Evolutionary conservation across 2,888 invertebrate genomes (phyloP), one percentile per base, ranked within the genome.

Genomic region (Ophion ellenae): DNA sequence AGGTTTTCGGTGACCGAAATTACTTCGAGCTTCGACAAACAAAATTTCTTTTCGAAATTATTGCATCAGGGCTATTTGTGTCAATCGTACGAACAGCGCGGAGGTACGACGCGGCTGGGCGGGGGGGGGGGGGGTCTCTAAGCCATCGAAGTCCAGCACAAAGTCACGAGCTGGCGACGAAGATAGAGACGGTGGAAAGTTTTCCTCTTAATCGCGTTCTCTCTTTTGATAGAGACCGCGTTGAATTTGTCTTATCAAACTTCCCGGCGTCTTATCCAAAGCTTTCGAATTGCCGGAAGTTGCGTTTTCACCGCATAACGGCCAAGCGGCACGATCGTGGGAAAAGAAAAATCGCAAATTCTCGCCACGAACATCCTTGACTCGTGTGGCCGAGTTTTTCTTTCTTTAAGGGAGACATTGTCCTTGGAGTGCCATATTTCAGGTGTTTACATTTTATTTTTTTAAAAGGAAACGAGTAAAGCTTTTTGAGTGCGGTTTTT

Each of bases 41-140:
- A 28, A 47, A 53, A 47, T 28, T 70, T 6, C 1, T 40, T 67
- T 67, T 32, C 28, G 28, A 28, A 17, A 28, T 14, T 2, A 70
- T 28, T 53, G 53, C 70, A 70, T 28, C 14, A 53, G 28, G 28
- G n/a, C 70, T 70, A 69, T 53, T 70, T 70, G 70, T 70, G 70
- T 53, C 70, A 70, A 70, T 70, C 28, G 28, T 28, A 53, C 28
- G 69, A 69, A 20, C 45, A 69, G 69, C 11, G 45, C 69, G 69
- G 45, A 45, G 2, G 69, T 20, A 45, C 11, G 24, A 45, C 24
- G 40, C 36, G 36, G 36, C 0, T 5, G 36, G 36, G 36, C 6
- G 36, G 36, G 36, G 36, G 36, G 36, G 5, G 40, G 6, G 70
- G 70, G 70, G 70, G 70, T 9, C 14, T 32, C 24, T 53, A 28